phyloP scores from a whole-genome alignment of 2,888 invertebrate genomes.

The Tipula lateralis region DNA sequence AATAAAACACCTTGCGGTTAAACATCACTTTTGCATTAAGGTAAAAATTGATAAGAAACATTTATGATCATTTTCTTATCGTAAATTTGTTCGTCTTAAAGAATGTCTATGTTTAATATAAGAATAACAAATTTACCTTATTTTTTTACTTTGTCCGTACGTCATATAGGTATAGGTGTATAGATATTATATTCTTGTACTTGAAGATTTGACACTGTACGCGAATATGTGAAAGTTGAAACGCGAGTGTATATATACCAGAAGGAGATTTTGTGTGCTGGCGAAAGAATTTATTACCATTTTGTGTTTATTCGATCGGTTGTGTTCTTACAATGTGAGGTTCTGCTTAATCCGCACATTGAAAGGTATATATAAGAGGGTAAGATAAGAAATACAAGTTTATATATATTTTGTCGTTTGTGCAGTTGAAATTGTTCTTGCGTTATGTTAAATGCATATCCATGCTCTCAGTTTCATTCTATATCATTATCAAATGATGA shows the following conservation, averaged over 20 bases:
- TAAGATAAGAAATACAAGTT: not conserved
- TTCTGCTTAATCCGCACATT: not conserved
- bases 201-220: conserved; percentile 1
- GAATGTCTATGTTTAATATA: conserved; percentile 19
- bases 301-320: not conserved
- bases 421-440: not conserved
- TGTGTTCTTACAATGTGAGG: not conserved
- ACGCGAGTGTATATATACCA: not conserved
- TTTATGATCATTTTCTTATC: conserved; percentile 27
- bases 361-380: not conserved
- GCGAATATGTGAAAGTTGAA: conserved; percentile 6
- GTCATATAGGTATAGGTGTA: not conserved
- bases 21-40: conserved; percentile 28
- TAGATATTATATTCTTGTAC: not conserved
- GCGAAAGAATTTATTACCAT: conserved; percentile 11
- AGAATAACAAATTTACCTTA: not conserved
- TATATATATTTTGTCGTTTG: not conserved
- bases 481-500: not conserved
- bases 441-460: not conserved
- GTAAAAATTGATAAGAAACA: conserved; percentile 27
- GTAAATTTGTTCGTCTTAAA: conserved; percentile 27
- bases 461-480: not conserved
- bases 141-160: not conserved
- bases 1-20: conserved; percentile 28
- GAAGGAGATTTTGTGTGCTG: conserved; percentile 15